Evolutionary conservation across 2,888 invertebrate species (phyloP).

Genomic region (Rugalucina vietnamica): DNA sequence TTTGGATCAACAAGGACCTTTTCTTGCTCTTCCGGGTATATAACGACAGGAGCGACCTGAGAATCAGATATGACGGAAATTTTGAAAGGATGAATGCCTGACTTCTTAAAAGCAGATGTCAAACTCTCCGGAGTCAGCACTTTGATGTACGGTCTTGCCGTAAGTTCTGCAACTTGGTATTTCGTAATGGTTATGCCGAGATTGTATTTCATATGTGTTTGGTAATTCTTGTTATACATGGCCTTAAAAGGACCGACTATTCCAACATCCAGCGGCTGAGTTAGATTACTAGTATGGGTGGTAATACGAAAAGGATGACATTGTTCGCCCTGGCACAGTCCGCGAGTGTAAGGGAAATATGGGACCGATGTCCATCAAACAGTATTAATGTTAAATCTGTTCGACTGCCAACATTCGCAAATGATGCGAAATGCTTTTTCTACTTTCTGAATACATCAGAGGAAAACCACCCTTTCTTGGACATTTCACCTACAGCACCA

Average conservation of each 20-base stretch:
- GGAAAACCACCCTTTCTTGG: conserved; percentile 3
- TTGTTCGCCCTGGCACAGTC: background rate
- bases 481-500: background rate
- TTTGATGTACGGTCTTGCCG: background rate
- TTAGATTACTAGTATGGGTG: conserved; percentile 19
- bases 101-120: background rate
- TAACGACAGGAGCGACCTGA: too few species aligned
- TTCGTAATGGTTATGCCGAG: background rate
- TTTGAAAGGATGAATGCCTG: background rate
- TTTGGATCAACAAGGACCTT: too few species aligned
- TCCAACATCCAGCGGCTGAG: conserved; percentile 9
- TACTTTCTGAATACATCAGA: background rate
- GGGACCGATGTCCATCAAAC: background rate
- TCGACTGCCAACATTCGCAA: background rate
- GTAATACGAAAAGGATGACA: background rate
- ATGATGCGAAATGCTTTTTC: background rate
- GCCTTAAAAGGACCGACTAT: background rate
- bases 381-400: background rate
- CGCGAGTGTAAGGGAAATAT: background rate
- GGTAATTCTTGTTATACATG: background rate
- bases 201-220: background rate
- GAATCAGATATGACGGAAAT: too few species aligned
- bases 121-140: background rate
- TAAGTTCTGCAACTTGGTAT: background rate
- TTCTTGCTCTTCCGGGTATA: too few species aligned